A percentile compares a stretch with the other conserved stretches of the same genome.
Evolutionary conservation across 2,888 invertebrate genomes (phyloP).

Genomic region (Conistra vaccinii): DNA sequence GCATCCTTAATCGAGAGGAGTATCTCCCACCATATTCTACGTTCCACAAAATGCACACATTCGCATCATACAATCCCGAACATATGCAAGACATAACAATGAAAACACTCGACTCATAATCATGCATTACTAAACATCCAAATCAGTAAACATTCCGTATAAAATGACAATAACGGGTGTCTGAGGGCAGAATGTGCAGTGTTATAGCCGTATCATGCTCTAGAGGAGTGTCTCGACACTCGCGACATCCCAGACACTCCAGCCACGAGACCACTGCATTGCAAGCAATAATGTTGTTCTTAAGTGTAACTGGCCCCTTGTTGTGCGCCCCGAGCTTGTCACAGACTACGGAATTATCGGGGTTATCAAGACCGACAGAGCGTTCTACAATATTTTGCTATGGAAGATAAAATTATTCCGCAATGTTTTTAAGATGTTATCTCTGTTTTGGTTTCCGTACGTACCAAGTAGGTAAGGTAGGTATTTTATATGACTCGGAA

Average conservation of each 20-base stretch:
- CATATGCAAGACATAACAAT: slow-evolving; percentile 35
- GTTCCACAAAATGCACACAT: background rate
- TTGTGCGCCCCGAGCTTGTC: slow-evolving; percentile 66
- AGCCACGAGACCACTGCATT: slow-evolving; percentile 73
- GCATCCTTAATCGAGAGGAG: background rate
- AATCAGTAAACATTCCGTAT: slow-evolving; percentile 69
- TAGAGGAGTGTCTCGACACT: slow-evolving; percentile 72
- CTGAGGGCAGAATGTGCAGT: slow-evolving; percentile 77
- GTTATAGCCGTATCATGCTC: slow-evolving; percentile 80
- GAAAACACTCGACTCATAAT: slow-evolving; percentile 59
- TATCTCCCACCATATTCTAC: background rate
- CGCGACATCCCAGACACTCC: slow-evolving; percentile 72
- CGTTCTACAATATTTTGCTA: slow-evolving; percentile 55
- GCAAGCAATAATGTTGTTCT: slow-evolving; percentile 81
- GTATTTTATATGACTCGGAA: background rate
- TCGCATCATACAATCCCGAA: slow-evolving; percentile 16
- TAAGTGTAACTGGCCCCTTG: slow-evolving; percentile 78
- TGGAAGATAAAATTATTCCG: slow-evolving; percentile 33
- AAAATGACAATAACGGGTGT: slow-evolving; percentile 75
- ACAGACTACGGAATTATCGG: slow-evolving; percentile 56
- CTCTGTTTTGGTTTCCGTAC: slow-evolving; percentile 26
- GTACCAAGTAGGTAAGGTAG: too few species aligned
- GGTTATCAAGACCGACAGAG: slow-evolving; percentile 50
- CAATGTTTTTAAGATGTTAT: slow-evolving; percentile 25
- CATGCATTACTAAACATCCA: slow-evolving; percentile 68